Conservation (phyloP, 2,888 invertebrate species). For the Noctuana brunneofusca region DNA sequence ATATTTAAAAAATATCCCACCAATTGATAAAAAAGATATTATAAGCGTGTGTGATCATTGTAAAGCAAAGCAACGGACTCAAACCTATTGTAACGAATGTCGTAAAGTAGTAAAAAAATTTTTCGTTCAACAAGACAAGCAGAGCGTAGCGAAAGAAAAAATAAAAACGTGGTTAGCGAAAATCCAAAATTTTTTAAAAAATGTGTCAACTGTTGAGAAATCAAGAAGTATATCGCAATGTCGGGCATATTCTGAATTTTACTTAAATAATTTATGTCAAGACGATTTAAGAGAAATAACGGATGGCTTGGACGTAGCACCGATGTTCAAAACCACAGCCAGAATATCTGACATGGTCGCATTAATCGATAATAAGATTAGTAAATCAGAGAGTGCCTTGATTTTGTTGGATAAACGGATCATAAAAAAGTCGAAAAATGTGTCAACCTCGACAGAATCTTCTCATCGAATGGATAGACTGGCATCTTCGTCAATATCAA, state of each 20-base stretch:
- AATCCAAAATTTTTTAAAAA: slow-evolving; percentile 43
- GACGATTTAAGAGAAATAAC: slow-evolving; percentile 11
- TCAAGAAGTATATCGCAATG: slow-evolving; percentile 16
- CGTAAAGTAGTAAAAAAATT: slow-evolving; percentile 54
- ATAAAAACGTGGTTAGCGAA: slow-evolving; percentile 46
- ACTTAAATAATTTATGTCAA: slow-evolving; percentile 35
- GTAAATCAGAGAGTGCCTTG: slow-evolving; percentile 22
- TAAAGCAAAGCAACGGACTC: slow-evolving; percentile 36
- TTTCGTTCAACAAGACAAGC: slow-evolving; percentile 31
- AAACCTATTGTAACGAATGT: slow-evolving; percentile 54
- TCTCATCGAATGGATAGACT: slow-evolving; percentile 2
- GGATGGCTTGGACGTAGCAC: slow-evolving; percentile 14
- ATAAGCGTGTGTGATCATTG: slow-evolving; percentile 62
- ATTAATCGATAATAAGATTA: neutral
- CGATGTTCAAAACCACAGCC: slow-evolving; percentile 29
- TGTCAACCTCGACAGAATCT: neutral
- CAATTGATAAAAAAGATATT: slow-evolving; percentile 49
- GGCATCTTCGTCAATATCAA: neutral
- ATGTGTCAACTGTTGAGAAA: slow-evolving; percentile 32
- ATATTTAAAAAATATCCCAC: slow-evolving; percentile 47
- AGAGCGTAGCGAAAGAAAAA: slow-evolving; percentile 37
- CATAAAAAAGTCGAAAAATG: slow-evolving; percentile 11
- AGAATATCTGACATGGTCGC: slow-evolving; percentile 1
- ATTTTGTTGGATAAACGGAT: slow-evolving; percentile 1
- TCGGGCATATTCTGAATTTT: slow-evolving; percentile 37